Evolutionary conservation across 2,888 invertebrate genomes (phyloP), one percentile per base, ranked within the genome.

Genomic region (Tinea pellionella): DNA sequence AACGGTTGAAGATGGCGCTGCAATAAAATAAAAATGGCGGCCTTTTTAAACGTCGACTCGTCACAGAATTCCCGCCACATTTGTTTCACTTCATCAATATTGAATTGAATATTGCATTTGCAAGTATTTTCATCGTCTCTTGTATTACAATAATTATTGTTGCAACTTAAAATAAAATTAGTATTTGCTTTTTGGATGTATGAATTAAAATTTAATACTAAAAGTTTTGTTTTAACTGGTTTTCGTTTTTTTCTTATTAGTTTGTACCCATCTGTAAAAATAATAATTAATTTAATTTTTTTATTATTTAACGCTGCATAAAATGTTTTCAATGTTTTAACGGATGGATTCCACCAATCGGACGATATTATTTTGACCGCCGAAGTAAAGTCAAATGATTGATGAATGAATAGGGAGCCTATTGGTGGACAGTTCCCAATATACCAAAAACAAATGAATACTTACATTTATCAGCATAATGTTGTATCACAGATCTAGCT

Each of bases 401-500:
- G n/a, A n/a, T n/a, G n/a, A n/a, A n/a, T n/a, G n/a, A n/a, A n/a
- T n/a, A n/a, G n/a, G n/a, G n/a, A n/a, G n/a, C n/a, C n/a, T n/a
- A n/a, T n/a, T n/a, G n/a, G n/a, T n/a, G n/a, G n/a, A n/a, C n/a
- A n/a, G n/a, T n/a, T n/a, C n/a, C n/a, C n/a, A n/a, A n/a, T n/a
- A n/a, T n/a, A n/a, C n/a, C n/a, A n/a, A 24, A 18, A 41, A 55
- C 19, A 47, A 13, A 18, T 56, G 15, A 41, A 32, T 32, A 67
- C 87, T 83, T 80, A 92, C 92, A 86, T 73, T 78, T 72, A 30
- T 71, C 67, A 2, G 90, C 89, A 66, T 91, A 90, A 16, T 89
- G 74, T 71, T 94, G 90, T 59, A 93, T 75, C 12, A 92, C 77
- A 13, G 91, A 92, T 69, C 94, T 84, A 37, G 86, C 78, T 62